Base-by-base conservation (phyloP, 92 coral and sea anemone genomes). In the Isaurus tuberculatus region DNA sequence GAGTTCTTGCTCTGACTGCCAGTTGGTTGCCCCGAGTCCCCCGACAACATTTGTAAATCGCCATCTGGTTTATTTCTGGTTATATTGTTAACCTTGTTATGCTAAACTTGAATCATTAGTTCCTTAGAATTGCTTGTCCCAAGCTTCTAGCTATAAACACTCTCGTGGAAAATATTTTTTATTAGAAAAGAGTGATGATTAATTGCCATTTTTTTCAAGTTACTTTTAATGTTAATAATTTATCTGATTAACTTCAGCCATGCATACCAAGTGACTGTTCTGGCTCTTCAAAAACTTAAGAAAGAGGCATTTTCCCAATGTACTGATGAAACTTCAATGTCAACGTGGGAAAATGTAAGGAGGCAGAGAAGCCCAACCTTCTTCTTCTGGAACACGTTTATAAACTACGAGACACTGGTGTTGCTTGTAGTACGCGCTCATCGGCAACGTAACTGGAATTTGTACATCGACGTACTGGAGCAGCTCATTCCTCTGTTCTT, bases 401-500 rank as follows among this genome's bases (percentile, higher is more conserved):
- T 65, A 5, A 29, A n/a, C 61, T 80, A 80, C n/a, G 74, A 80
- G 74, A 80, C 74, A 19, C 73, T 83, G 81, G 87, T 83, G 33
- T 70, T 83, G 19, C 16, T 84, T 22, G 19, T 26, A 3, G 74
- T 84, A 57, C 73, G 87, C 2, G 74, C 87, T n/a, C 87, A 84
- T 19, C 74, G 82, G 15, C 74, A 84, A 46, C 87, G 82, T 23
- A 55, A 83, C 31, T 67, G 75, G 22, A 33, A 19, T 40, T 40
- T 83, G 77, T 83, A 82, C 79, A 32, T 86, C 0, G 79, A 86
- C 60, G 88, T 79, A 70, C 48, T 86, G 71, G 88, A 83, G 79
- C 79, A 77, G 51, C 61, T 90, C 10, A 75, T 53, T 8, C 86
- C 86, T 44, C 68, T 86, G 33, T 90, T 90, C 74, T 87, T 90